Base-by-base conservation (phyloP, 2,113 vertebrate genomes). In the Hippocampus zosterae region DNA sequence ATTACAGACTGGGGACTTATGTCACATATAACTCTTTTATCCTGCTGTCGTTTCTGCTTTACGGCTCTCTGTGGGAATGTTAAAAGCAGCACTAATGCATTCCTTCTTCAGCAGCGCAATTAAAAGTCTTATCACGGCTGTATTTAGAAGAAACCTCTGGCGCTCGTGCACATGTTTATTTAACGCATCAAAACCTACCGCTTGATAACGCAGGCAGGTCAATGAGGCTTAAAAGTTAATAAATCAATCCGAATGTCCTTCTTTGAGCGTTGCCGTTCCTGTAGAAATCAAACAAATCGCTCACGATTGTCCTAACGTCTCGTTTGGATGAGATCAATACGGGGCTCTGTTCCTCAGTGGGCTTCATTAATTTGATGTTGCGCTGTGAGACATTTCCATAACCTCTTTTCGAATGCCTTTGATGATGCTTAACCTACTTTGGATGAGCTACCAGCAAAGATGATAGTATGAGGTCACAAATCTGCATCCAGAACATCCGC, bases 391-490 rank as follows among this genome's bases (percentile, higher is more conserved):
- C 67, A 83, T 79, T 52, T 5, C 70, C 67, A 63, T 44, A 65
- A 72, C 25, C 44, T 74, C 60, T 67, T 65, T 53, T 77, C 66
- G 52, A 41, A 71, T 69, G 70, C 75, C 79, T 90, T 89, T 91
- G 80, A 88, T 81, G 81, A 84, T 85, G 69, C 74, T 81, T 87
- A 84, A 87, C 85, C 74, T 86, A 90, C 60, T 88, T 89, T 80
- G 82, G 57, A 70, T 74, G 52, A 78, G 68, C 76, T 77, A 68
- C 72, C 67, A 80, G 77, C 75, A 75, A 64, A 68, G 75, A 67
- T 78, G 62, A 70, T 77, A 55, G 74, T 82, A 72, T 71, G 79
- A 73, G 75, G 82, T 83, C 71, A 73, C 50, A 80, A 75, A 83
- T 88, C 67, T 78, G 69, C 64, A 84, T 85, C 73, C 74, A 73